Evolutionary conservation across 2,888 invertebrate species (phyloP).

Genomic region (Dolichopus griseipennis): DNA sequence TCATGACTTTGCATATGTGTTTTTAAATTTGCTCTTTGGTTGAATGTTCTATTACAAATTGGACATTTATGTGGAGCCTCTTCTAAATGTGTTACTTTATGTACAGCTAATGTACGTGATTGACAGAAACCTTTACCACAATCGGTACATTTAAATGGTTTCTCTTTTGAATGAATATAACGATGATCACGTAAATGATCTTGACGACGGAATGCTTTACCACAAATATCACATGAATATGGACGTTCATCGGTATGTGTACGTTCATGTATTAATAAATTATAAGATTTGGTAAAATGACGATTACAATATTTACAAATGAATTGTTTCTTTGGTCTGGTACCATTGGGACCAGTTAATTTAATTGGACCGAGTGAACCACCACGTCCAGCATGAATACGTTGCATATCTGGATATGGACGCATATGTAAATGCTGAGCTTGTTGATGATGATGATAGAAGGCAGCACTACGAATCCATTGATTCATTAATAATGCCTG

Average conservation of each 20-base stretch:
- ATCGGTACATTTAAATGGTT: conserved; percentile 93
- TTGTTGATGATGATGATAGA: conserved; percentile 51
- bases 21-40: conserved; percentile 86
- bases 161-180: conserved; percentile 97
- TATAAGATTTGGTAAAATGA: conserved; percentile 97
- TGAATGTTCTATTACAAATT: conserved; percentile 79
- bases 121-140: conserved; percentile 99
- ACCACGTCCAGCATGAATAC: conserved; percentile 26
- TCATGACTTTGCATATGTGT: conserved; percentile 76
- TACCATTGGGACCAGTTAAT: conserved; percentile 50
- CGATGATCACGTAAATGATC: conserved; percentile 88
- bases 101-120: conserved; percentile 89
- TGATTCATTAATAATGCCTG: conserved; percentile 60
- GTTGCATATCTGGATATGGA: conserved; percentile 47
- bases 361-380: conserved; percentile 47
- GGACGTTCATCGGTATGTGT: conserved; percentile 96
- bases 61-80: conserved; percentile 90
- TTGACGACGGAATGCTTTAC: conserved; percentile 90
- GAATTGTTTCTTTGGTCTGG: conserved; percentile 73
- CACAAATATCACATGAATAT: conserved; percentile 92
- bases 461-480: conserved; percentile 63
- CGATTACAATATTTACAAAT: conserved; percentile 96
- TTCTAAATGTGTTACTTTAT: conserved; percentile 88
- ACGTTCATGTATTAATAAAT: conserved; percentile 91
- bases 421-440: conserved; percentile 34